Conservation (phyloP, 2,888 invertebrate species). For the Mesochorus sp. region DNA sequence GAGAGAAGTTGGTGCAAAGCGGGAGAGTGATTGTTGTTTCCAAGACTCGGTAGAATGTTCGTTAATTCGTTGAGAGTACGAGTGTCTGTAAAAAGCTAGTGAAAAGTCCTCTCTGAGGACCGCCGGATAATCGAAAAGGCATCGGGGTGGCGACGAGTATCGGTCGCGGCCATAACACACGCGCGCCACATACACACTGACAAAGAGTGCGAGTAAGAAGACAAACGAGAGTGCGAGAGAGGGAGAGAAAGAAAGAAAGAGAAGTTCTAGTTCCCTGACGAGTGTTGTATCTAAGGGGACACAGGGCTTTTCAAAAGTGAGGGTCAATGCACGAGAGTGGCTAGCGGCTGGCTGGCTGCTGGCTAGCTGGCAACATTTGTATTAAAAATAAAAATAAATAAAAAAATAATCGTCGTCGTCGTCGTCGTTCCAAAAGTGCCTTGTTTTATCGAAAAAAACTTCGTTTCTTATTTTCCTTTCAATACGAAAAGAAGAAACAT, state of each 20-base stretch:
- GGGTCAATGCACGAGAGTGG: conserved; percentile 82
- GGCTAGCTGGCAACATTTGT: conserved; percentile 54
- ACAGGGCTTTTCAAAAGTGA: conserved; percentile 83
- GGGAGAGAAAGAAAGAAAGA: conserved; percentile 14
- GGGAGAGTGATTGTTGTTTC: conserved; percentile 10
- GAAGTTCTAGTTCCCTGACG: conserved; percentile 32
- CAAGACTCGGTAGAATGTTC: too few species aligned
- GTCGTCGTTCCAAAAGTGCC: conserved; percentile 30
- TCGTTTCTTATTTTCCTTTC: too few species aligned
- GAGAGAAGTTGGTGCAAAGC: conserved; percentile 26
- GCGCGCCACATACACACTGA: neutral
- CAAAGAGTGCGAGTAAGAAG: conserved; percentile 36
- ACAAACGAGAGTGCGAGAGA: conserved; percentile 28
- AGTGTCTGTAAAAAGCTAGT: too few species aligned
- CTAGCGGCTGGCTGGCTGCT: conserved; percentile 78
- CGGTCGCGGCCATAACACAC: conserved; percentile 35
- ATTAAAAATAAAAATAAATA: too few species aligned
- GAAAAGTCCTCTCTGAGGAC: too few species aligned
- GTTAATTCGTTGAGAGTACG: too few species aligned
- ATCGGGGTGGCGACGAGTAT: conserved; percentile 56
- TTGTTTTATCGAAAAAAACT: conserved; percentile 1
- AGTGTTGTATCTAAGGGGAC: conserved; percentile 56
- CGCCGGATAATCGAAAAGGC: neutral
- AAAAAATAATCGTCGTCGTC: conserved; percentile 39
- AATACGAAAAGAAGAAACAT: neutral